Percentiles rank a stretch among this genome's conserved stretches.
phyloP scores from a whole-genome alignment of 2,888 invertebrate species.

The Volucella bombylans region DNA sequence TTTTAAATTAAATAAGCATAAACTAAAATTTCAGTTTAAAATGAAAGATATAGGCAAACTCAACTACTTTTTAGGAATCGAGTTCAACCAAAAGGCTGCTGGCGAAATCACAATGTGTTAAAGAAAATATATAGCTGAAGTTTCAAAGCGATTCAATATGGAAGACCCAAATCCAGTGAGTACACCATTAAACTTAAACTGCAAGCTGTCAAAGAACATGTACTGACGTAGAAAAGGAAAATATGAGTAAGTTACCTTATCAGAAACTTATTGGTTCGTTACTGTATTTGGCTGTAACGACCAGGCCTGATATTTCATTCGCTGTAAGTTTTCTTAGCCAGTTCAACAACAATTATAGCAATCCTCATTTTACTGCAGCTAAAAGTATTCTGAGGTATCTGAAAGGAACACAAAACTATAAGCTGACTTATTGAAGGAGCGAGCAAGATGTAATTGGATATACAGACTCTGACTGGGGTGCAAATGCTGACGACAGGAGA shows the following conservation, averaged over 20 bases:
- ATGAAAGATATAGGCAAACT: no score
- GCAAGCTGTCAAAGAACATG: conserved; percentile 10
- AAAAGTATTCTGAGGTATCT: conserved; percentile 9
- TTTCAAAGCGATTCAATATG: conserved; percentile 13
- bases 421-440: no score
- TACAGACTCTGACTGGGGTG: conserved; percentile 15
- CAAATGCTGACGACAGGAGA: conserved; percentile 11
- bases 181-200: conserved; percentile 22
- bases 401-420: conserved; percentile 16
- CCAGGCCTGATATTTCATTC: conserved; percentile 36
- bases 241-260: conserved; percentile 13
- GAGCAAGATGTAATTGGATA: conserved; percentile 5
- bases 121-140: no score
- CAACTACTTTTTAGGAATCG: conserved; percentile 24
- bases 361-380: conserved; percentile 30
- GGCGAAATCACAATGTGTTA: conserved; percentile 9
- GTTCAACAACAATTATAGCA: conserved; percentile 19
- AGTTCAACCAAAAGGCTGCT: background rate
- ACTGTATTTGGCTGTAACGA: no score
- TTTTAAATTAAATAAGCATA: no score
- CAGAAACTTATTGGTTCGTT: no score
- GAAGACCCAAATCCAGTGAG: background rate
- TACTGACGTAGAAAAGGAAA: background rate
- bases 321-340: conserved; percentile 21
- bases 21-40: no score